Evolutionary conservation across 2,113 vertebrate genomes (phyloP).

Genomic region (Numenius arquata): DNA sequence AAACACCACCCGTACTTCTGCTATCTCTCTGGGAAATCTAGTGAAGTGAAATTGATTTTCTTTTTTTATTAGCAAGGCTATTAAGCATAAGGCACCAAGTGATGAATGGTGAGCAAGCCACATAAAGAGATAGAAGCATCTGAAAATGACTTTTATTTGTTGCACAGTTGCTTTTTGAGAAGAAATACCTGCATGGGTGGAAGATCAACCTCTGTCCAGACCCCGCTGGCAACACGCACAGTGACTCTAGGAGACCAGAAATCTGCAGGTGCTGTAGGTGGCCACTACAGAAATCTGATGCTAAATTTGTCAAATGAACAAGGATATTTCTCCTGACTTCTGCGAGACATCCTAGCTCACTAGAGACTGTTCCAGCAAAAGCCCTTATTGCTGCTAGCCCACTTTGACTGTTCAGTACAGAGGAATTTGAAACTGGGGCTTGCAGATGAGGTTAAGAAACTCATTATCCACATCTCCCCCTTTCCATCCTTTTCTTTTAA

Average conservation of each 20-base stretch:
- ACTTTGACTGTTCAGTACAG: neutral
- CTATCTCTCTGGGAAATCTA: constrained; percentile 60
- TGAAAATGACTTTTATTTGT: constrained; percentile 28
- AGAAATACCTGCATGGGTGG: neutral
- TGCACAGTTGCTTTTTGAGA: neutral
- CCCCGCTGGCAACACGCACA: neutral
- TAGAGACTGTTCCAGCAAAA: neutral
- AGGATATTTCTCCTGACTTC: neutral
- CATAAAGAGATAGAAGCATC: constrained; percentile 37
- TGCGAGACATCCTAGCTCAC: neutral
- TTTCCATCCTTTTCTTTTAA: neutral
- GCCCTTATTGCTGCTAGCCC: neutral
- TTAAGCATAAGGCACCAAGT: constrained; percentile 60
- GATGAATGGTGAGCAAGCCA: constrained; percentile 53
- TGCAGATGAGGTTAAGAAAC: neutral
- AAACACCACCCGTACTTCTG: neutral
- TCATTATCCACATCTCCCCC: neutral
- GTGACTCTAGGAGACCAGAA: neutral
- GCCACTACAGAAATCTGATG: neutral
- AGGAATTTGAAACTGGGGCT: neutral
- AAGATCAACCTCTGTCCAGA: neutral
- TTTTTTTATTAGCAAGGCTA: constrained; percentile 67
- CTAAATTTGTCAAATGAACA: neutral
- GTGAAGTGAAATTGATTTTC: constrained; percentile 73
- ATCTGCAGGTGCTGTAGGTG: neutral